Base-by-base conservation (phyloP, 2,797 vertebrate species). In the Hapalemur alaotrensis region DNA sequence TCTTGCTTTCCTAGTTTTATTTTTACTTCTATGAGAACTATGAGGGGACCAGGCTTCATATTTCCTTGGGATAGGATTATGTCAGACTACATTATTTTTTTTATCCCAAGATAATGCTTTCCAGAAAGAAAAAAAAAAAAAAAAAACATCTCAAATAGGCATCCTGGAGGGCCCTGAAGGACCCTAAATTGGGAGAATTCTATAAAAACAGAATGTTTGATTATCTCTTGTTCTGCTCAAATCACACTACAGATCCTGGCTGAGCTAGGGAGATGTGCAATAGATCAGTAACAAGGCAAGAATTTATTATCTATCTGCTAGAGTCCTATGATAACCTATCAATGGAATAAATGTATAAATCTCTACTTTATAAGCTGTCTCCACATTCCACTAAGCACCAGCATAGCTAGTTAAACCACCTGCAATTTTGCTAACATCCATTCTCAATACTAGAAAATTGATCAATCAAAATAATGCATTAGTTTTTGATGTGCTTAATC, bases 121-220 rank as follows among this genome's bases (percentile, higher is more conserved):
- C 89, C 89, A 86, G 81, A 95, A 89, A 96, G 76, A 82, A 93
- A 95, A 93, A 95, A 95, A 95, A 82, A 93, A 95, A 93, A 95
- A 95, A 95, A 89, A 52, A 46, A 46, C 1, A 73, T 75, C 52
- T 89, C 87, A 96, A 86, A 88, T 93, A 93, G 73, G 69, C 35
- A 92, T 79, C 59, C 41, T 80, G 38, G 63, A 80, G 75, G 54
- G 30, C 69, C 32, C 81, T 54, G n/a, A 89, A 89, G 46, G 38
- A 86, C 67, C 38, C 67, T 95, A 91, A 96, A 95, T 91, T 96
- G 91, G 82, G 15, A 91, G 35, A 95, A 93, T 92, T 97, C 41
- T 95, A n/a, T 95, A 89, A 95, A 94, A 93, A 82, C 69, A 85
- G 72, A 95, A 80, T 89, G 70, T 85, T 91, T 95, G 63, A 93